A percentile compares a stretch with the other conserved stretches of the same genome.
Conservation (phyloP, 2,888 invertebrate species). For the Chironomus riparius region DNA sequence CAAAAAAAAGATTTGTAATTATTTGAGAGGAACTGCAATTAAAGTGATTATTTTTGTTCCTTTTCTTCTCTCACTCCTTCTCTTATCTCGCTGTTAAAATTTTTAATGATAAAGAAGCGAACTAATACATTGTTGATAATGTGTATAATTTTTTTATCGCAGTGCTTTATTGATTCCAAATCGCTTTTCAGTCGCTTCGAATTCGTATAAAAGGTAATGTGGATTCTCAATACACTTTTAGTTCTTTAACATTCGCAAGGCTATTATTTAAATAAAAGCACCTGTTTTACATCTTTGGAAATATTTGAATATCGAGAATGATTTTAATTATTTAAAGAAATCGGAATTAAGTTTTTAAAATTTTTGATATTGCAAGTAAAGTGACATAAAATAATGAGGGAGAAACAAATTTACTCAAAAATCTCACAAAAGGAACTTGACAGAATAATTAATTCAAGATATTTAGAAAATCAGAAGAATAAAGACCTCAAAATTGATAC, state of each 20-base stretch:
- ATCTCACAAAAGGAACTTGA: conserved; percentile 3
- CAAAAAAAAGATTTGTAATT: not conserved
- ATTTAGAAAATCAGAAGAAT: not conserved
- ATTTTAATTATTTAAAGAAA: not conserved
- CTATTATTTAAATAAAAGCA: not conserved
- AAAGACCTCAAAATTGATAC: no score
- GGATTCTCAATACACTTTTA: conserved; percentile 12
- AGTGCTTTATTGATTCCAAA: not conserved
- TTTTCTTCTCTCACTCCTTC: not conserved
- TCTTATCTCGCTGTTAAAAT: not conserved
- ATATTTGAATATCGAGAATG: not conserved
- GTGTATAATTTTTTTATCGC: not conserved
- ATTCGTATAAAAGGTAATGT: conserved; percentile 20
- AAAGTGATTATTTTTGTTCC: not conserved
- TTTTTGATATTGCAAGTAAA: not conserved
- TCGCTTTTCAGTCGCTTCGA: not conserved
- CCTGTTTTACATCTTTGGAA: not conserved
- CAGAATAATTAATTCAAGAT: conserved; percentile 15
- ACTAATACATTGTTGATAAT: not conserved
- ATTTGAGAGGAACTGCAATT: not conserved
- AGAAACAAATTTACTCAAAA: not conserved
- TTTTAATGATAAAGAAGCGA: not conserved
- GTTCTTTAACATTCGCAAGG: conserved; percentile 7
- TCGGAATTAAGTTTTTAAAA: not conserved
- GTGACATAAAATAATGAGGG: not conserved